These are phyloP conservation scores for Macrobrachium rosenbergii DNA, from an alignment of 1,140 invertebrate species.

Conservation along the genomic window DNA sequence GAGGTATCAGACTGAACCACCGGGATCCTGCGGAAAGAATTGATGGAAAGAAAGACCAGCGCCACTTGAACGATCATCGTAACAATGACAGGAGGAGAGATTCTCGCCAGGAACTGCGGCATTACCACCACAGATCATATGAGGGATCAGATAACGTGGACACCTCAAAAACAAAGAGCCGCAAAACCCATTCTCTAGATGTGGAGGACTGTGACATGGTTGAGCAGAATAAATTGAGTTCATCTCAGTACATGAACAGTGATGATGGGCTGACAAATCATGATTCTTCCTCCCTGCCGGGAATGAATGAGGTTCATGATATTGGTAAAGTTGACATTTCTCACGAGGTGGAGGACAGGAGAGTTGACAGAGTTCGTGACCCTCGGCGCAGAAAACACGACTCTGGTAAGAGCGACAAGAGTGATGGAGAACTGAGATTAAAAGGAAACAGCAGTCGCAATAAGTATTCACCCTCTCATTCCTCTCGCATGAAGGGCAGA, in stretches of 20 bases:
- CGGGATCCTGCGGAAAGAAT: conserved; percentile 29
- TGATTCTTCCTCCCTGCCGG: conserved; percentile 19
- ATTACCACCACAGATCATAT: conserved; percentile 47
- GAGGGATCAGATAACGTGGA: conserved; percentile 13
- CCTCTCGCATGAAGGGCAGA: conserved; percentile 14
- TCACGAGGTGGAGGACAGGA: conserved; percentile 66
- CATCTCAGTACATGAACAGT: conserved; percentile 43
- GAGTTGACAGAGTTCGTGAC: conserved; percentile 68
- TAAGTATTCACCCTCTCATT: conserved; percentile 32
- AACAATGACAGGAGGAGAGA: conserved; percentile 50
- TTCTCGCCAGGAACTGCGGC: conserved; percentile 23
- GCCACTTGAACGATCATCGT: conserved; percentile 46
- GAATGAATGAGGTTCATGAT: conserved; percentile 37
- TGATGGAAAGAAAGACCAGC: conserved; percentile 24
- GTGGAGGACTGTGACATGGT: conserved; percentile 39
- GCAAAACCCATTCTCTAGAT: conserved; percentile 43
- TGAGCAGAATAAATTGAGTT: conserved; percentile 29
- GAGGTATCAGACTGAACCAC: conserved; percentile 53
- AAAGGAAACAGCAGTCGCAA: conserved; percentile 21
- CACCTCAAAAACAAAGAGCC: conserved; percentile 21
- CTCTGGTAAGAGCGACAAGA: conserved; percentile 64
- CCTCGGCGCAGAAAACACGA: conserved; percentile 77
- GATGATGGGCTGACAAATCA: conserved; percentile 32
- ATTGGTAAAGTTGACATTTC: conserved; percentile 63
- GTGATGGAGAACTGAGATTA: conserved; percentile 35